Percentiles rank a stretch among this genome's conserved stretches.
Conservation (phyloP, 2,113 vertebrate species). For the Malurus alboscapulatus region DNA sequence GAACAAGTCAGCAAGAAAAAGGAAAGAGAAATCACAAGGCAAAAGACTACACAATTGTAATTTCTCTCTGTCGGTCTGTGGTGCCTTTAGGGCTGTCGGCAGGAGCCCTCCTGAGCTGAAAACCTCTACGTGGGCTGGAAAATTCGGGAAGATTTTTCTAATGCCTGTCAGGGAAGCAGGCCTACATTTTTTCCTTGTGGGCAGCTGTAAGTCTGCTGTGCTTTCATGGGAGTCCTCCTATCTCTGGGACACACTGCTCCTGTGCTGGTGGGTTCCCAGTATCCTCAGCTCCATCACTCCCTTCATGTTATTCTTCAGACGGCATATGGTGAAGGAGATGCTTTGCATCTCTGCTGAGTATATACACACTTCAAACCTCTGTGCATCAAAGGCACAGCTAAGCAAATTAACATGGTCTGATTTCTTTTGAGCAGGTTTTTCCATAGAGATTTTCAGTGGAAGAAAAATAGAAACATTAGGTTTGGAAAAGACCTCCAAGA, state of each 20-base stretch:
- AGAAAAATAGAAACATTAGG: neutral
- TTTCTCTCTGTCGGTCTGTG: neutral
- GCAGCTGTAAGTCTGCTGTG: neutral
- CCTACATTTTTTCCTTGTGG: neutral
- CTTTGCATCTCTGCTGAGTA: neutral
- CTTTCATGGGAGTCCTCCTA: neutral
- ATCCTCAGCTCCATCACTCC: neutral
- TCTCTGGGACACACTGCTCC: accelerated
- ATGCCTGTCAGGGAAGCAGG: neutral
- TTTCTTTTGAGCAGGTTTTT: neutral
- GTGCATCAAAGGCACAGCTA: neutral
- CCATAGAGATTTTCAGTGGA: neutral
- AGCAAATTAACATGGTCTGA: neutral
- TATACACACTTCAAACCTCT: neutral
- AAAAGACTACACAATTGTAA: neutral
- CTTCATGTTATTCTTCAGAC: neutral
- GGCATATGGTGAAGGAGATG: neutral
- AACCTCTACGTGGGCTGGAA: neutral
- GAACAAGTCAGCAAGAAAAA: neutral
- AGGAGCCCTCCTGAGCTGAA: neutral
- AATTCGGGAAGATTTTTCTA: neutral
- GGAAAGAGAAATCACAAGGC: neutral
- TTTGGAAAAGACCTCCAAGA: neutral
- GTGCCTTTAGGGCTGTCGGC: neutral
- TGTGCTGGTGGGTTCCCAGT: neutral